Evolutionary conservation across 2,888 invertebrate genomes (phyloP).

Genomic region (Trissonchulus latispiculum): DNA sequence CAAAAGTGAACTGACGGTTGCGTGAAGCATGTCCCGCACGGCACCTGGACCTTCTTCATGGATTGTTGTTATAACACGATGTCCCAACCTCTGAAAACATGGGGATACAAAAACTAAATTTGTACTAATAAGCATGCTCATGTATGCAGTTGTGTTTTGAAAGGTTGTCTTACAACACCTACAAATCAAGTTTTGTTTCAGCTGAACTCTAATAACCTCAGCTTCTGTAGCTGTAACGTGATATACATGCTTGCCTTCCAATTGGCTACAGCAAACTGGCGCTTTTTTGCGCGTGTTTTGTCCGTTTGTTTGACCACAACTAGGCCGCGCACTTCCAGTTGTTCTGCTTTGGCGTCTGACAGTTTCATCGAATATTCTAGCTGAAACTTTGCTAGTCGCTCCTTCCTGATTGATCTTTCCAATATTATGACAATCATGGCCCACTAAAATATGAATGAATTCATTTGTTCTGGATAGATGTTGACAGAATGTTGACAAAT

Average conservation of each 20-base stretch:
- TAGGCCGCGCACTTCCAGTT: constrained; percentile 67
- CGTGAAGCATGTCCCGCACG: not conserved
- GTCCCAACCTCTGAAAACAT: not conserved
- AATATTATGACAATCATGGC: constrained; percentile 94
- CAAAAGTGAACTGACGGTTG: not conserved
- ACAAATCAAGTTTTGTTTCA: too few relatives aligned
- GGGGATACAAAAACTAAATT: too few relatives aligned
- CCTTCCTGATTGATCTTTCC: constrained; percentile 80
- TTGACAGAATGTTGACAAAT: not conserved
- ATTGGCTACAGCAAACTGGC: constrained; percentile 86
- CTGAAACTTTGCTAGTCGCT: constrained; percentile 77
- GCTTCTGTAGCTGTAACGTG: too few relatives aligned
- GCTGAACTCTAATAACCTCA: too few relatives aligned
- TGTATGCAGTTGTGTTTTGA: too few relatives aligned
- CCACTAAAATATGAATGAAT: constrained; percentile 58
- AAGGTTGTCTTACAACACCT: too few relatives aligned
- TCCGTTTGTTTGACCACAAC: constrained; percentile 96
- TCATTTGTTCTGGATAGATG: too few relatives aligned
- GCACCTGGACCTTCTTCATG: not conserved
- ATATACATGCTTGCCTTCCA: constrained; percentile 74
- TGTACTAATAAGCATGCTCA: too few relatives aligned
- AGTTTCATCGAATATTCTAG: constrained; percentile 89
- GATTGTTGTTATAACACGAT: not conserved
- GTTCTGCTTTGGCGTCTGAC: constrained; percentile 59
- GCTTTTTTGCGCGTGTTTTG: constrained; percentile 86